phyloP scores from a whole-genome alignment of 2,113 vertebrate species.

The Seriola dumerili region DNA sequence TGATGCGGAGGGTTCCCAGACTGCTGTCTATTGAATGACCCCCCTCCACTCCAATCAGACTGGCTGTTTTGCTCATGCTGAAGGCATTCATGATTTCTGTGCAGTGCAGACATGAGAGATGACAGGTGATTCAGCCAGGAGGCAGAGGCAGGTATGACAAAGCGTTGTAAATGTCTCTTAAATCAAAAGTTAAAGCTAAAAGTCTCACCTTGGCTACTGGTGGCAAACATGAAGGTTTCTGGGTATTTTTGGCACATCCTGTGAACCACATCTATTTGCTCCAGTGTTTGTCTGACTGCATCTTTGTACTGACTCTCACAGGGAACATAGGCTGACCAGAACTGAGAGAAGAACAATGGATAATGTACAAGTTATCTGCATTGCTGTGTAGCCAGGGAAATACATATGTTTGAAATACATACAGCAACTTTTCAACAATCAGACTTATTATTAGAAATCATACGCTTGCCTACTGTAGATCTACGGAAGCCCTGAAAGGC shows the following conservation, averaged over 20 bases:
- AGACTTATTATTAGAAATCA: neutral
- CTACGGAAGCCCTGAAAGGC: no score
- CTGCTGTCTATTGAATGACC: slow-evolving; percentile 97
- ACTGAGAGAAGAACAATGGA: slow-evolving; percentile 81
- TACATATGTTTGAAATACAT: neutral
- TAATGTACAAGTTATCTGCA: neutral
- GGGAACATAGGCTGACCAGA: slow-evolving; percentile 92
- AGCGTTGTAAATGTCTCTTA: neutral
- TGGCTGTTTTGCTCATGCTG: slow-evolving; percentile 85
- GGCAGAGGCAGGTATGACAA: neutral
- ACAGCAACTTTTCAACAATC: neutral
- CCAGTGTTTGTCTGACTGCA: slow-evolving; percentile 90
- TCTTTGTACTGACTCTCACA: slow-evolving; percentile 93
- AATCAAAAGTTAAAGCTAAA: fast-evolving
- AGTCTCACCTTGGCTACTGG: slow-evolving; percentile 81
- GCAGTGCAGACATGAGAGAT: slow-evolving; percentile 4
- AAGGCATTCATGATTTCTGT: slow-evolving; percentile 87
- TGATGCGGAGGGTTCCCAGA: slow-evolving; percentile 87
- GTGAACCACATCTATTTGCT: slow-evolving; percentile 94
- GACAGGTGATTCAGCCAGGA: neutral
- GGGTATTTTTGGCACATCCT: slow-evolving; percentile 91
- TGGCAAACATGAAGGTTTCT: slow-evolving; percentile 85
- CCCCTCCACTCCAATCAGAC: slow-evolving; percentile 93
- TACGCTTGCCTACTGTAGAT: no score
- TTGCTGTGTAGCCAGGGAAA: neutral